phyloP scores from a whole-genome alignment of 2,888 invertebrate genomes.

The Gordius sp. region DNA sequence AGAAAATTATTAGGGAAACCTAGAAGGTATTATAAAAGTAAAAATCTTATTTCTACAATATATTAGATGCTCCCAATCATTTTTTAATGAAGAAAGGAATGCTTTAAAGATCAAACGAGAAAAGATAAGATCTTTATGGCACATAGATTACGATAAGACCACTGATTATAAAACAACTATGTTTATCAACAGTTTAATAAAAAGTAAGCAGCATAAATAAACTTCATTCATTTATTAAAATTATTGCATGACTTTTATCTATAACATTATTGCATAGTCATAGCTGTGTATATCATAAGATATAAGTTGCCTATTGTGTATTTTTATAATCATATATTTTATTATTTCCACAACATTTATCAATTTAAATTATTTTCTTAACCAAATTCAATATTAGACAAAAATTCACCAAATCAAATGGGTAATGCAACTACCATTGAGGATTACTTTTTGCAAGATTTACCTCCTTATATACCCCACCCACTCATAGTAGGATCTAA shows the following conservation, averaged over 20 bases:
- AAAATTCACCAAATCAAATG: background rate
- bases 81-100: conserved; percentile 73
- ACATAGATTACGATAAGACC: conserved; percentile 6
- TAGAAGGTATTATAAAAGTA: conserved; percentile 64
- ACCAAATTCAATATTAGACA: background rate
- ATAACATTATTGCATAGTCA: too few species aligned
- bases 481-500: conserved; percentile 11
- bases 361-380: background rate
- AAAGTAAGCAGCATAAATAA: too few species aligned
- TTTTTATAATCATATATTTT: too few species aligned
- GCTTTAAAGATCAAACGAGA: conserved; percentile 65
- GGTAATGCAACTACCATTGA: background rate
- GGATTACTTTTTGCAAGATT: background rate
- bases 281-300: too few species aligned
- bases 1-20: conserved; percentile 88
- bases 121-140: conserved; percentile 62
- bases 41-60: background rate
- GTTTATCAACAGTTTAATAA: background rate
- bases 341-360: background rate
- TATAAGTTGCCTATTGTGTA: too few species aligned
- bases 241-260: too few species aligned
- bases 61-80: conserved; percentile 33
- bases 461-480: background rate
- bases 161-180: background rate
- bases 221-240: too few species aligned